Percentiles rank a stretch among this genome's conserved stretches.
These are phyloP conservation scores for Cardiocondyla obscurior DNA, from an alignment of 1,140 invertebrate species.

Conservation along the genomic window DNA sequence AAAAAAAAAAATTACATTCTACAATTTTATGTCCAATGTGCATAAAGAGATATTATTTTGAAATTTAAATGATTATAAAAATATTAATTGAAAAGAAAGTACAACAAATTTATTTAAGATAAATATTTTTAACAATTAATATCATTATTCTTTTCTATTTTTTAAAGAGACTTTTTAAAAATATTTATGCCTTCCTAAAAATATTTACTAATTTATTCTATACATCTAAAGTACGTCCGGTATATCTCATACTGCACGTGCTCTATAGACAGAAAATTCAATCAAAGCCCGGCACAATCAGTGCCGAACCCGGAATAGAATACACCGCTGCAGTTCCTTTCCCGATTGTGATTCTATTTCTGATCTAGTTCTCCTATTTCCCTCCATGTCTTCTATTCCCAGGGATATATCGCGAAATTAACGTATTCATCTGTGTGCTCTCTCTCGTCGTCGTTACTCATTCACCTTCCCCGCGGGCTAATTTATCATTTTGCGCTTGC, in stretches of 20 bases:
- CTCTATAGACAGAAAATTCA: background rate
- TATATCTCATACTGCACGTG: background rate
- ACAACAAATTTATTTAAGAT: too few species aligned
- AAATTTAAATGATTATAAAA: too few species aligned
- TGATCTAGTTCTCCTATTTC: slow-evolving; percentile 16
- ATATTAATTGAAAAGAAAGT: background rate
- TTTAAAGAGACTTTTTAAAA: too few species aligned
- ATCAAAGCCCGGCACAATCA: background rate
- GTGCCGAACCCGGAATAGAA: background rate
- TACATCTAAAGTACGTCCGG: background rate
- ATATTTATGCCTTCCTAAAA: background rate
- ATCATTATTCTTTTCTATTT: too few species aligned
- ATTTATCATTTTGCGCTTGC: slow-evolving; percentile 48
- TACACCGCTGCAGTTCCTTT: slow-evolving; percentile 1
- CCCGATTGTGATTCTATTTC: slow-evolving; percentile 30
- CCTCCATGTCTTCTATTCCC: slow-evolving; percentile 6
- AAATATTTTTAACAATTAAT: too few species aligned
- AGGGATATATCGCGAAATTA: slow-evolving; percentile 32
- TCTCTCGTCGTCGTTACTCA: slow-evolving; percentile 17
- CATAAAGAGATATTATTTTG: too few species aligned
- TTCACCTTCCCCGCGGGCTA: slow-evolving; percentile 31
- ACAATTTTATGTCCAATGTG: too few species aligned
- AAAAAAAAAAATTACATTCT: too few species aligned
- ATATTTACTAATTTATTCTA: background rate
- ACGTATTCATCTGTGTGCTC: slow-evolving; percentile 35